These are phyloP conservation scores for Anastrepha ludens DNA, from an alignment of 1,140 invertebrate species.

Conservation along the genomic window DNA sequence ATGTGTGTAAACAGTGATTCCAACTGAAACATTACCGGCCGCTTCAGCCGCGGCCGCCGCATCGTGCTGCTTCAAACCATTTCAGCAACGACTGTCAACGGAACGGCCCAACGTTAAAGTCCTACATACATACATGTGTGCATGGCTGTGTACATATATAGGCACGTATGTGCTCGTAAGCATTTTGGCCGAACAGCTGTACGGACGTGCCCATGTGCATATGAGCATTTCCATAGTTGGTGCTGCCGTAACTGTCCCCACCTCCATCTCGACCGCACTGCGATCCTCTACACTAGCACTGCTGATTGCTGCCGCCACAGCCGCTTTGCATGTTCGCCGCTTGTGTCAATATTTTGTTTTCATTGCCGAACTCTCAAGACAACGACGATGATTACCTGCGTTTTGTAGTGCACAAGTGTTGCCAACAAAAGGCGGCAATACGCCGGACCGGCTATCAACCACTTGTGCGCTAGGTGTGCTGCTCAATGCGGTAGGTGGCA, in stretches of 20 bases:
- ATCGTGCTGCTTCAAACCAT: neutral
- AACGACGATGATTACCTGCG: conserved; percentile 24
- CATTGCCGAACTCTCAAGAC: conserved; percentile 52
- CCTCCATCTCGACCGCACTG: conserved; percentile 2
- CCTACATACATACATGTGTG: neutral
- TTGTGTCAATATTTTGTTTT: conserved; percentile 49
- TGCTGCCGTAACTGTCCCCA: neutral
- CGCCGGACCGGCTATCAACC: conserved; percentile 21
- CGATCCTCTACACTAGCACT: neutral
- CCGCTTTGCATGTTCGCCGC: conserved; percentile 36
- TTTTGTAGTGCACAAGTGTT: conserved; percentile 38
- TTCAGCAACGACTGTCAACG: neutral
- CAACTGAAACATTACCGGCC: conserved; percentile 50
- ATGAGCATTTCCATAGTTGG: conserved; percentile 3
- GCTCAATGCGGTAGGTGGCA: conserved; percentile 47
- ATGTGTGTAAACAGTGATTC: conserved; percentile 47
- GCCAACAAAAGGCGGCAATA: neutral
- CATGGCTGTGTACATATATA: neutral
- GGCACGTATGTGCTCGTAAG: neutral
- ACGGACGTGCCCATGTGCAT: conserved; percentile 27
- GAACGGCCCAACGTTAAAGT: neutral
- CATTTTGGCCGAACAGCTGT: neutral
- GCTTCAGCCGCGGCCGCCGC: neutral
- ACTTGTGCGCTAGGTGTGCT: neutral
- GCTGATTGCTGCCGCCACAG: neutral